phyloP scores from a whole-genome alignment of 2,113 vertebrate species.

The Malaclemys terrapin region DNA sequence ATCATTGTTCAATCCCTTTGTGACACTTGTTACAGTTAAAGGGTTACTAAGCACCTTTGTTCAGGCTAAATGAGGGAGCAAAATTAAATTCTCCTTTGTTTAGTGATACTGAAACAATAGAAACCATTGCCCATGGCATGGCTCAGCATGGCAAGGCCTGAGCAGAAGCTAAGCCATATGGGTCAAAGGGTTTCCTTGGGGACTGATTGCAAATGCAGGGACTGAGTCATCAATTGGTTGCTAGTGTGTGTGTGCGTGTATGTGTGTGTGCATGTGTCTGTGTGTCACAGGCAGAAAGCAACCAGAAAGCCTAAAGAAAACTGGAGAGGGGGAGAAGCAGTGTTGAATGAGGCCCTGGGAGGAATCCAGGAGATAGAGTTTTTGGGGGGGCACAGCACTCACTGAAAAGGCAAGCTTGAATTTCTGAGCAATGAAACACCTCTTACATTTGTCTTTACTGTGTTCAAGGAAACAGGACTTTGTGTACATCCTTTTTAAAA shows the following conservation, averaged over 20 bases:
- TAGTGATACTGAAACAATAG: neutral
- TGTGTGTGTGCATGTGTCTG: neutral
- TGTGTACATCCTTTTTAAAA: neutral
- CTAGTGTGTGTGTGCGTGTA: too few species aligned
- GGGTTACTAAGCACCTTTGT: neutral
- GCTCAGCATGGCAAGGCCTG: neutral
- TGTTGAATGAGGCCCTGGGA: neutral
- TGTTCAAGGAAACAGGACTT: neutral
- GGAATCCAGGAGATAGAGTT: neutral
- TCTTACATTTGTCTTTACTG: neutral
- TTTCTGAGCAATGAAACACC: neutral
- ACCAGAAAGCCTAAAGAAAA: neutral
- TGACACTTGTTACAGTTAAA: neutral
- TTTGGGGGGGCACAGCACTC: neutral
- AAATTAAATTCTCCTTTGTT: neutral
- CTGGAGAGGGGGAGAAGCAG: neutral
- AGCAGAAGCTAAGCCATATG: neutral
- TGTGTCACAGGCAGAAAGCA: neutral
- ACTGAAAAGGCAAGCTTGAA: neutral
- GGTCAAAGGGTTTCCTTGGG: neutral
- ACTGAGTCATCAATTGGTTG: neutral
- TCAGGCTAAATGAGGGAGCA: neutral
- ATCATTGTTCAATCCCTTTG: neutral
- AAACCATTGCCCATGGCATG: neutral
- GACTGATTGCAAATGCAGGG: neutral